A percentile compares a stretch with the other conserved stretches of the same genome.
These are phyloP conservation scores for Diarsia dahlii DNA, from an alignment of 2,888 invertebrate species.

Conservation along the genomic window DNA sequence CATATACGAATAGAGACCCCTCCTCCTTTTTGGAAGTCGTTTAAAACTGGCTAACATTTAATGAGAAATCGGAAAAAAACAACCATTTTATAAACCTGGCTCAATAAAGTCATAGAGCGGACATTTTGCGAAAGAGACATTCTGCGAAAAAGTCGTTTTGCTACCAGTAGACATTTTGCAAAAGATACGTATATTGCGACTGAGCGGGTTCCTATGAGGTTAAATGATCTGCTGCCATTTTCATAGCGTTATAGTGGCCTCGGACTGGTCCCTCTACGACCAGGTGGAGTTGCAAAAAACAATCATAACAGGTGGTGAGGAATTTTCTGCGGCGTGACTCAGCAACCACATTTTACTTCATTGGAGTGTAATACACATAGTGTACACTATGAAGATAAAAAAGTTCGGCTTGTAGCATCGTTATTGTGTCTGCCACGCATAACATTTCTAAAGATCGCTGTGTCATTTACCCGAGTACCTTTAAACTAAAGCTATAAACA, in stretches of 20 bases:
- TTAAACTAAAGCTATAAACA: slow-evolving; percentile 5
- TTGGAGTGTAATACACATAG: neutral
- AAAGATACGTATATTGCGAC: no score
- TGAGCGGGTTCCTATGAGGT: neutral
- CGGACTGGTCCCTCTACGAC: neutral
- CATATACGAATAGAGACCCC: no score
- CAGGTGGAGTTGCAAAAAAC: neutral
- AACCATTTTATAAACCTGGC: no score
- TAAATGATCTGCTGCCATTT: neutral
- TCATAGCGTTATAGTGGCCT: neutral
- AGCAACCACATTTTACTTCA: neutral
- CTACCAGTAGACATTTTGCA: no score
- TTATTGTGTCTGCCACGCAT: neutral
- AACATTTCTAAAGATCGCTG: neutral
- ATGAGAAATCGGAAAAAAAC: no score
- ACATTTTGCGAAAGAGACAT: no score
- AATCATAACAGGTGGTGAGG: neutral
- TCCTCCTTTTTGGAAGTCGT: no score
- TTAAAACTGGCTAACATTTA: no score
- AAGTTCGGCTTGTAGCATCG: neutral
- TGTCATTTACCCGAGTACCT: neutral
- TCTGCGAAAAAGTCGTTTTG: no score
- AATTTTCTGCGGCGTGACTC: neutral
- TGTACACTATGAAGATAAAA: neutral
- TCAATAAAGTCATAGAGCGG: no score